A percentile compares a stretch with the other conserved stretches of the same genome.
phyloP scores from a whole-genome alignment of 2,113 vertebrate species.

The Mustelus asterias region DNA sequence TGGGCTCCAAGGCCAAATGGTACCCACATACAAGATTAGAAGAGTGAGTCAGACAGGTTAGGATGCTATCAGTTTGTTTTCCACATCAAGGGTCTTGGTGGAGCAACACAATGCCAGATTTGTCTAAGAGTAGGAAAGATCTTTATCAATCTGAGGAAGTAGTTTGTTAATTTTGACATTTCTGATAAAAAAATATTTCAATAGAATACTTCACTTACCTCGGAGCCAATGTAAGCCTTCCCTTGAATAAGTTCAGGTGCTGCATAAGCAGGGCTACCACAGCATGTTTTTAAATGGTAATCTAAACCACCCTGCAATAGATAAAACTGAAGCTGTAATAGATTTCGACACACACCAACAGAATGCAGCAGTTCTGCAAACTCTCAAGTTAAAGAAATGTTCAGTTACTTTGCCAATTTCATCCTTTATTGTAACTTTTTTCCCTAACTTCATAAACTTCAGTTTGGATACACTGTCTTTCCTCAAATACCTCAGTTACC shows the following conservation, averaged over 20 bases:
- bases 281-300: slow-evolving; percentile 80
- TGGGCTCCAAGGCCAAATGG: neutral
- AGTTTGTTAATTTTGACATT: neutral
- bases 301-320: slow-evolving; percentile 71
- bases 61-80: neutral
- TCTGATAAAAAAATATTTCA: neutral
- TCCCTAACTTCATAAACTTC: neutral
- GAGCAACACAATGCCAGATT: neutral
- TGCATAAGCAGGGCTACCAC: slow-evolving; percentile 89
- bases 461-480: neutral
- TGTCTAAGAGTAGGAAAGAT: neutral
- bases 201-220: slow-evolving; percentile 59
- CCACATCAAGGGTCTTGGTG: neutral
- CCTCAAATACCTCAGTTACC: neutral
- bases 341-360: neutral
- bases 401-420: neutral
- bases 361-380: neutral
- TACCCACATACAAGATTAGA: neutral
- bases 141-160: neutral
- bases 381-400: neutral
- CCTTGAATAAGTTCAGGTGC: slow-evolving; percentile 93
- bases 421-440: neutral
- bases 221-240: slow-evolving; percentile 87
- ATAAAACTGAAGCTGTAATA: neutral
- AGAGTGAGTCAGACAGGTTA: neutral